phyloP scores from a whole-genome alignment of 2,113 vertebrate genomes.

The Ophiodon elongatus region DNA sequence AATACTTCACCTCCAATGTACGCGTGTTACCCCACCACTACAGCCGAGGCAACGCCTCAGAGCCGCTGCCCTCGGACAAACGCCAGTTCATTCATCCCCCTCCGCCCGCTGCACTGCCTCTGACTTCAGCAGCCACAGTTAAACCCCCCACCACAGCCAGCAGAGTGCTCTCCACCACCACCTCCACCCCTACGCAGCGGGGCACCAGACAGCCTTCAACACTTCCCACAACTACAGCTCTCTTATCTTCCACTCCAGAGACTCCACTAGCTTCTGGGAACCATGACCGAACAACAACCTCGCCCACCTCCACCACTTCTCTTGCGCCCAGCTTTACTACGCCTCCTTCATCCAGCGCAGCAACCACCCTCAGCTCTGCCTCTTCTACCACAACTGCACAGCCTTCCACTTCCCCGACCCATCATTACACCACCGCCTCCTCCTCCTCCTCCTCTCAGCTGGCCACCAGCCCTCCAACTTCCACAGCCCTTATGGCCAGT shows the following conservation, averaged over 20 bases:
- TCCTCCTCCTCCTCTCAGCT: slow-evolving; percentile 6
- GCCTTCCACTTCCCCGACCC: slow-evolving; percentile 8
- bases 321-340: slow-evolving; percentile 15
- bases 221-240: not conserved
- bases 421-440: slow-evolving; percentile 3
- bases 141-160: slow-evolving; percentile 19
- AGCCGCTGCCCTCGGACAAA: slow-evolving; percentile 81
- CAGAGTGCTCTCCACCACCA: not conserved
- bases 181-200: not conserved
- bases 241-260: slow-evolving; percentile 21
- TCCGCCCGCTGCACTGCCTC: slow-evolving; percentile 50
- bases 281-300: slow-evolving; percentile 3
- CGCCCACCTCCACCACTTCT: slow-evolving; percentile 7
- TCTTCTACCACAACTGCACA: not conserved
- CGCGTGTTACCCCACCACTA: slow-evolving; percentile 79
- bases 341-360: slow-evolving; percentile 4
- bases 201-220: slow-evolving; percentile 17
- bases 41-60: slow-evolving; percentile 79
- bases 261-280: not conserved
- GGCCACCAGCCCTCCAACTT: slow-evolving; percentile 27
- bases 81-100: slow-evolving; percentile 80
- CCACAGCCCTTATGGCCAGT: slow-evolving; percentile 45
- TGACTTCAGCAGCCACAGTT: slow-evolving; percentile 41
- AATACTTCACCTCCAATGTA: slow-evolving; percentile 80
- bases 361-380: not conserved